These are phyloP conservation scores for Eurytemora carolleeae DNA, from an alignment of 1,140 invertebrate species.

Conservation along the genomic window DNA sequence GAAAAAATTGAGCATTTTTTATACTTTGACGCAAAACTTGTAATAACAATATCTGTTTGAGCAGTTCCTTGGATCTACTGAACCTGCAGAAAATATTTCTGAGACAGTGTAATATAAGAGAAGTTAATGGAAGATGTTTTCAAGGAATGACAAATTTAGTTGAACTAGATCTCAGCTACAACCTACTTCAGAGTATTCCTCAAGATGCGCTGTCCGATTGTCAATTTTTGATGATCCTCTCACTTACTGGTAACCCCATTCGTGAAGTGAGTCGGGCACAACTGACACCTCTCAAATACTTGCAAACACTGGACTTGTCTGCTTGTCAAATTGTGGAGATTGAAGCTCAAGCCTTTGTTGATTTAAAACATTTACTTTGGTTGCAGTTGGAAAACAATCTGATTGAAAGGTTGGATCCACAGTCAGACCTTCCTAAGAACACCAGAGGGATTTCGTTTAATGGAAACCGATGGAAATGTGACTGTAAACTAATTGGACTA, in stretches of 20 bases:
- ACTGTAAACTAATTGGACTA: conserved; percentile 51
- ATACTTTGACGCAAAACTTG: too few species aligned
- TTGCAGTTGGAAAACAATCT: conserved; percentile 57
- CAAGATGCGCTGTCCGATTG: conserved; percentile 51
- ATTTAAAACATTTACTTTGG: conserved; percentile 56
- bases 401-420: conserved; percentile 43
- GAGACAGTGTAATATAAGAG: not conserved
- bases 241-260: conserved; percentile 58
- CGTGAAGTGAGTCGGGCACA: conserved; percentile 40
- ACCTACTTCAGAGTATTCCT: conserved; percentile 49
- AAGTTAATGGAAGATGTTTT: not conserved
- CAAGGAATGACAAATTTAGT: conserved; percentile 56
- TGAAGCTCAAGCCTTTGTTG: conserved; percentile 55
- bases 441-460: conserved; percentile 54
- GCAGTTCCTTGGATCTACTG: not conserved
- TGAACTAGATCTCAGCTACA: conserved; percentile 62
- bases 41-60: too few species aligned
- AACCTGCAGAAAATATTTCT: not conserved
- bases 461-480: conserved; percentile 67
- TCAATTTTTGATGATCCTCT: conserved; percentile 53
- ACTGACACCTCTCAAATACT: conserved; percentile 45
- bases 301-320: conserved; percentile 57
- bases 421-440: conserved; percentile 42
- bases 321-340: conserved; percentile 49
- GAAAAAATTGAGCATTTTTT: too few species aligned